Evolutionary conservation across 2,113 vertebrate species (phyloP).

Genomic region (Charadrius vociferus): DNA sequence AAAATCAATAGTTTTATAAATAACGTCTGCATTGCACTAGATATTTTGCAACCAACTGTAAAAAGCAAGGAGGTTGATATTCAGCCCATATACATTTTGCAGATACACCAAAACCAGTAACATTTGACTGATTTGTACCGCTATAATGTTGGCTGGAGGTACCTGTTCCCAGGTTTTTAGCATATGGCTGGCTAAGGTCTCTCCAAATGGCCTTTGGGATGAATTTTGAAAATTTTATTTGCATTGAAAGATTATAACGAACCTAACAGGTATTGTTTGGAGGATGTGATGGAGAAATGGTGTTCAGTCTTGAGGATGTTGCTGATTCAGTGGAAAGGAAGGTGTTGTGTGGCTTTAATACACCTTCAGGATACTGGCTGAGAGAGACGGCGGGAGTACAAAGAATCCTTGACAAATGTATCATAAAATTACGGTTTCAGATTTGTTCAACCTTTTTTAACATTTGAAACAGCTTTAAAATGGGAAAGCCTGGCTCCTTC

Average conservation of each 20-base stretch:
- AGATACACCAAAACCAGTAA: not conserved
- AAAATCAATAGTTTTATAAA: slow-evolving; percentile 30
- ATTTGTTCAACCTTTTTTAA: not conserved
- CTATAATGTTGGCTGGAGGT: not conserved
- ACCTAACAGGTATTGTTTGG: not conserved
- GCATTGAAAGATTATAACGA: not conserved
- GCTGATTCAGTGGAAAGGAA: not conserved
- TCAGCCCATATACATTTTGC: not conserved
- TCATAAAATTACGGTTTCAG: not conserved
- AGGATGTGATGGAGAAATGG: not conserved
- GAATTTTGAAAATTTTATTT: not conserved
- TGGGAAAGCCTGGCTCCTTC: not conserved
- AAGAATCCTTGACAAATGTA: not conserved
- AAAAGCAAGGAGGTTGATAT: not conserved
- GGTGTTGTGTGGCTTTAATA: not conserved
- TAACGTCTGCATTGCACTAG: not conserved
- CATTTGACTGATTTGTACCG: not conserved
- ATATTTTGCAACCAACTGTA: not conserved
- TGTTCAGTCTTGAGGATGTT: not conserved
- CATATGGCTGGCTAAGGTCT: not conserved
- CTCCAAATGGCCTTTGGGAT: not conserved
- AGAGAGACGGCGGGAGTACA: not conserved
- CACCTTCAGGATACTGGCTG: not conserved
- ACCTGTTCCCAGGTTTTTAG: not conserved
- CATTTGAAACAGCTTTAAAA: not conserved